phyloP scores from a whole-genome alignment of 2,113 vertebrate species.

The Hippocampus zosterae region DNA sequence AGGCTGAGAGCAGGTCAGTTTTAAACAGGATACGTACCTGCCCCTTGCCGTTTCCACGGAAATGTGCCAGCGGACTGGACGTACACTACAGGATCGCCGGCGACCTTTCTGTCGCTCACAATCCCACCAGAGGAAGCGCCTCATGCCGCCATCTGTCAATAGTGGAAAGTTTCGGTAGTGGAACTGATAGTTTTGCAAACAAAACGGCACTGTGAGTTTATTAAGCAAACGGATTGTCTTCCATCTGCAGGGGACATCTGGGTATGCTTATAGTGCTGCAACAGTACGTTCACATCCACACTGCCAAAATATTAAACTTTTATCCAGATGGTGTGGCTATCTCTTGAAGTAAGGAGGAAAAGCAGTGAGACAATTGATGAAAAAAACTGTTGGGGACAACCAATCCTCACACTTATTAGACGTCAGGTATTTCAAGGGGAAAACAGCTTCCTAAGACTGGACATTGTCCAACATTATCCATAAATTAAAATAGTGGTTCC shows the following conservation, averaged over 20 bases:
- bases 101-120: conserved; percentile 34
- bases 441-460: background rate
- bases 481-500: background rate
- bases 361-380: background rate
- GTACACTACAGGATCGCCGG: conserved; percentile 12
- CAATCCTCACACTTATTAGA: background rate
- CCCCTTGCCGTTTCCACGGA: conserved; percentile 56
- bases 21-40: conserved; percentile 67
- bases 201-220: background rate
- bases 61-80: conserved; percentile 27
- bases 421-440: background rate
- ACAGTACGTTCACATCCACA: background rate
- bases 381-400: background rate
- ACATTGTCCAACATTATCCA: background rate
- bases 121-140: conserved; percentile 36
- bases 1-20: conserved; percentile 42
- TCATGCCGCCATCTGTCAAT: conserved; percentile 30
- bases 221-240: conserved; percentile 6
- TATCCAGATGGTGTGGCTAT: conserved; percentile 2
- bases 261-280: background rate
- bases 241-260: conserved; percentile 5
- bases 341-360: background rate
- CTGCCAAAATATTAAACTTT: conserved; percentile 1
- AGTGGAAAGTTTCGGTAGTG: conserved; percentile 29
- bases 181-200: conserved; percentile 18